Conservation (phyloP, 2,888 invertebrate genomes). For the Aphidoletes aphidimyza region DNA sequence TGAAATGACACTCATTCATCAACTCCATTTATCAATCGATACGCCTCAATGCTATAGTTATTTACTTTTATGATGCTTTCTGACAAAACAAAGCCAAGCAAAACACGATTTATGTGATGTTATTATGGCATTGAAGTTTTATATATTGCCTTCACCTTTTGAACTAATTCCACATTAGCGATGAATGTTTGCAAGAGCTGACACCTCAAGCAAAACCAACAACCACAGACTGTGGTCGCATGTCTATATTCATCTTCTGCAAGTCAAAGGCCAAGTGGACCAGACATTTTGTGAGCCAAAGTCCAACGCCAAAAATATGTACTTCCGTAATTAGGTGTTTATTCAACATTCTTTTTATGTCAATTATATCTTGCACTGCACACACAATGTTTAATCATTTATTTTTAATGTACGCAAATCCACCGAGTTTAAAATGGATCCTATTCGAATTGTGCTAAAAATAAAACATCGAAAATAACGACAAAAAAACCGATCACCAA, state of each 20-base stretch:
- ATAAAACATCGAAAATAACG: not conserved
- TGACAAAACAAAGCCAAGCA: not conserved
- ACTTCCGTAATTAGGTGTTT: conserved; percentile 49
- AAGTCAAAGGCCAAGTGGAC: not conserved
- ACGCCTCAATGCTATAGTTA: not conserved
- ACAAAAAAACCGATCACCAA: not conserved
- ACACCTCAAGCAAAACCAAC: not conserved
- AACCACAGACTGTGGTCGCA: not conserved
- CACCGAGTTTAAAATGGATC: not conserved
- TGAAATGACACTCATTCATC: not conserved
- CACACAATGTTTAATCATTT: not conserved
- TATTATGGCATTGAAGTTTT: not conserved
- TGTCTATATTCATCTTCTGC: not conserved
- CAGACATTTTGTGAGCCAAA: not conserved
- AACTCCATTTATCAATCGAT: not conserved
- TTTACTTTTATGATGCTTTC: not conserved
- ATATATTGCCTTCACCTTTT: conserved; percentile 4
- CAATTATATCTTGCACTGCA: too few relatives aligned
- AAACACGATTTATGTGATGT: not conserved
- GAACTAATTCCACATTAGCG: not conserved
- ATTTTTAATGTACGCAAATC: not conserved
- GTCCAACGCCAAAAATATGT: not conserved
- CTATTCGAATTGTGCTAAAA: not conserved
- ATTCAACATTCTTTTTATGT: not conserved
- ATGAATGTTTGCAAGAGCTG: not conserved